Conservation (phyloP, 1,140 invertebrate species). For the Drosophila pachea region DNA sequence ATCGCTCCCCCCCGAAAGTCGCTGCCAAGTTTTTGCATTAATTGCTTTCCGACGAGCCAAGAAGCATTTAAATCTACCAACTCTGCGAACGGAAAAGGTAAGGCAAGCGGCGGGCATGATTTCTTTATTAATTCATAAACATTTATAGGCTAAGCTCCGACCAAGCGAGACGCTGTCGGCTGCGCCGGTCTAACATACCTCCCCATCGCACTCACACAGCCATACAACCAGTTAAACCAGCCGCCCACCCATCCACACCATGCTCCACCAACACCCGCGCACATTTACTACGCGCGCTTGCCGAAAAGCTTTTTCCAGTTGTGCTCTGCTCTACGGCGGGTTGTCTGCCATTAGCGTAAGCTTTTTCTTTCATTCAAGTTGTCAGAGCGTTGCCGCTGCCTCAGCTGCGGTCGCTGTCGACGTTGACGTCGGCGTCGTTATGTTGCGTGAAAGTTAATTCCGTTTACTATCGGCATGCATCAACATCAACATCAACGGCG, state of each 20-base stretch:
- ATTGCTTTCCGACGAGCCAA: slow-evolving; percentile 40
- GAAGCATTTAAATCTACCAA: slow-evolving; percentile 33
- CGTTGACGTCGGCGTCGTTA: slow-evolving; percentile 54
- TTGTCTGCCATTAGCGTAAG: slow-evolving; percentile 61
- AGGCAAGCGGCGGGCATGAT: slow-evolving; percentile 15
- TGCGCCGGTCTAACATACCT: slow-evolving; percentile 27
- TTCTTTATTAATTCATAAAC: slow-evolving; percentile 39
- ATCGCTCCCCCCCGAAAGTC: slow-evolving; percentile 4
- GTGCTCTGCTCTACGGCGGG: slow-evolving; percentile 39
- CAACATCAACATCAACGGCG: slow-evolving; percentile 62
- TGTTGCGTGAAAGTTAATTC: slow-evolving; percentile 75
- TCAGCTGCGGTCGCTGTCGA: slow-evolving; percentile 5
- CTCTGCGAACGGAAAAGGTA: slow-evolving; percentile 26
- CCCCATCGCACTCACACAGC: neutral
- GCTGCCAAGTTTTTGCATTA: slow-evolving; percentile 60
- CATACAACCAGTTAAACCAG: slow-evolving; percentile 3
- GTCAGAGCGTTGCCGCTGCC: slow-evolving; percentile 32
- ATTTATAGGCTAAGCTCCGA: slow-evolving; percentile 12
- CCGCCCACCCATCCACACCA: slow-evolving; percentile 3
- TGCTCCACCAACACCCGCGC: slow-evolving; percentile 54
- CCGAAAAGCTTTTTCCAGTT: slow-evolving; percentile 61
- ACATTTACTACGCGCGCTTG: slow-evolving; percentile 74
- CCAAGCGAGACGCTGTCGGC: slow-evolving; percentile 14
- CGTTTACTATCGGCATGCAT: slow-evolving; percentile 76
- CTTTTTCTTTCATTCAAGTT: slow-evolving; percentile 77